Evolutionary conservation across 1,140 invertebrate species (phyloP).

Genomic region (Drosophila baimaii): DNA sequence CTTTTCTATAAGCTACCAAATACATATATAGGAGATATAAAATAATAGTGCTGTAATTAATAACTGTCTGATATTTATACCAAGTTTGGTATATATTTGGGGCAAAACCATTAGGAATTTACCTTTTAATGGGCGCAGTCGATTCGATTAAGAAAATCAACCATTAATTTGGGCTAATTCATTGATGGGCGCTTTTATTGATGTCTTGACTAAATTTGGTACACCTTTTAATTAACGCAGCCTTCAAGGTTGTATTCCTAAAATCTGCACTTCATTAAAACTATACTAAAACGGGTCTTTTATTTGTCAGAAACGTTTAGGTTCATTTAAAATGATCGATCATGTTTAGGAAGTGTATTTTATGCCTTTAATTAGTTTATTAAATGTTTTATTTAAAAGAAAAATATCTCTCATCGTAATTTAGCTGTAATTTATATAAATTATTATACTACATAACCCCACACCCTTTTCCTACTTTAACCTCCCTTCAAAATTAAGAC

Average conservation of each 20-base stretch:
- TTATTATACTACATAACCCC: neutral
- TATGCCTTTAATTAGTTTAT: no score
- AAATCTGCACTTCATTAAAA: constrained; percentile 2
- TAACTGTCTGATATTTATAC: neutral
- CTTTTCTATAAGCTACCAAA: neutral
- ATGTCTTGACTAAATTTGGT: constrained; percentile 8
- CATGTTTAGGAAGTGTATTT: neutral
- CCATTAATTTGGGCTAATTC: constrained; percentile 4
- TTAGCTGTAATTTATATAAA: no score
- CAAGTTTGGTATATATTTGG: neutral
- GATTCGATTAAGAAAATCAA: constrained; percentile 5
- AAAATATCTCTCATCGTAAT: neutral
- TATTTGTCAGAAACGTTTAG: neutral
- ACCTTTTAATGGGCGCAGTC: constrained; percentile 2
- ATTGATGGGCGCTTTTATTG: constrained; percentile 3
- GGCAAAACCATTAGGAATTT: constrained; percentile 8
- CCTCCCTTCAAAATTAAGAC: neutral
- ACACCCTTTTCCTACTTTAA: neutral
- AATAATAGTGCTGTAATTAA: constrained; percentile 1
- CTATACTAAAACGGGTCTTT: neutral
- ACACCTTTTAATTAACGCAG: constrained; percentile 8
- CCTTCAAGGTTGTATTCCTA: neutral
- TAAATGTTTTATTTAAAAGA: neutral
- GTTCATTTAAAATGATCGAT: neutral
- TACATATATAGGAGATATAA: neutral